Conservation (phyloP, 2,888 invertebrate species). For the Zhuqinia jingwanae region DNA sequence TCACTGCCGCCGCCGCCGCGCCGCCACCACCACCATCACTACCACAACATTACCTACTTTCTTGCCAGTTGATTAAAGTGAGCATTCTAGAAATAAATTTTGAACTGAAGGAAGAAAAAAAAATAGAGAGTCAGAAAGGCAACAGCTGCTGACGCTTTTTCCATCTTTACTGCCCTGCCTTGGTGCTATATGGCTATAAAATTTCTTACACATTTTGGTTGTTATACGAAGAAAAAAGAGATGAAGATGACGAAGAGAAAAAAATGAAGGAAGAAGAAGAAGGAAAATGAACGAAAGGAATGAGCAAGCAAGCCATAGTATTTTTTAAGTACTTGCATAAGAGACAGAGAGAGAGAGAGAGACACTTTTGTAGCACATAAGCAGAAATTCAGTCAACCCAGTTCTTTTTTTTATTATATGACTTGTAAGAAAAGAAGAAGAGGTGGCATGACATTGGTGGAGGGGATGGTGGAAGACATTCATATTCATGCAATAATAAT, state of each 20-base stretch:
- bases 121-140: conserved; percentile 59
- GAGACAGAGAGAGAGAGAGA: too few species aligned
- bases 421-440: not conserved
- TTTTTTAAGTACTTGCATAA: too few species aligned
- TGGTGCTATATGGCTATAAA: not conserved
- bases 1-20: too few species aligned
- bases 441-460: not conserved
- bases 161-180: not conserved
- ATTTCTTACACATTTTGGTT: too few species aligned
- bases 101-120: conserved; percentile 40
- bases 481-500: conserved; percentile 47
- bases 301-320: conserved; percentile 1
- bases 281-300: conserved; percentile 37
- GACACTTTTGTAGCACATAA: not conserved
- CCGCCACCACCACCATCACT: not conserved
- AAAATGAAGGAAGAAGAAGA: not conserved
- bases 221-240: too few species aligned
- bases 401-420: conserved; percentile 5
- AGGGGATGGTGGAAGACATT: not conserved
- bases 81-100: not conserved
- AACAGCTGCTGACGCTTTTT: conserved; percentile 66
- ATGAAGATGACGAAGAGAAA: conserved; percentile 20
- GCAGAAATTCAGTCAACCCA: conserved; percentile 32
- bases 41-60: conserved; percentile 10
- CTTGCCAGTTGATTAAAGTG: not conserved